Percentiles rank a stretch among this genome's conserved stretches.
These are phyloP conservation scores for Drosophila arizonae DNA, from an alignment of 1,140 invertebrate genomes.

Conservation along the genomic window DNA sequence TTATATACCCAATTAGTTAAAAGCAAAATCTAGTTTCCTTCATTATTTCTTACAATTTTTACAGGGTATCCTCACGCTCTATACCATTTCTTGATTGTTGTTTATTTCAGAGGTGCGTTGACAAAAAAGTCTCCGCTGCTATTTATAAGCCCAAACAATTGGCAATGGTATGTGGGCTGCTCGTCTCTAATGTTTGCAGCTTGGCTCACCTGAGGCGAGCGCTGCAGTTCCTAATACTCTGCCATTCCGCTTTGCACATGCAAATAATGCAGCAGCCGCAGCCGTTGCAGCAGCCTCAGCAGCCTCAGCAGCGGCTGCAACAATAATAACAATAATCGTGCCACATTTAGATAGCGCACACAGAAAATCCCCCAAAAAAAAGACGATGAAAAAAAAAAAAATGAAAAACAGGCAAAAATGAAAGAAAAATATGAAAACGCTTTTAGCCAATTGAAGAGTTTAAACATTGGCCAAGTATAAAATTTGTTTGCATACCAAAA, in stretches of 20 bases:
- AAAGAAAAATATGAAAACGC: slow-evolving; percentile 42
- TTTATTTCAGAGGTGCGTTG: slow-evolving; percentile 55
- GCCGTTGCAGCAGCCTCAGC: slow-evolving; percentile 28
- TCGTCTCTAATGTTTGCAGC: slow-evolving; percentile 34
- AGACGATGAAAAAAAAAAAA: slow-evolving; percentile 9
- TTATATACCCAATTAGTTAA: no score
- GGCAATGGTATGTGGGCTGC: slow-evolving; percentile 26
- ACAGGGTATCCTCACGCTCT: slow-evolving; percentile 20
- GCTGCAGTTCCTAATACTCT: slow-evolving; percentile 17
- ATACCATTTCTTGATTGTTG: slow-evolving; percentile 38
- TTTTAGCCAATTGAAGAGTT: slow-evolving; percentile 79
- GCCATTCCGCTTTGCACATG: slow-evolving; percentile 46
- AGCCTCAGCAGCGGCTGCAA: slow-evolving; percentile 30
- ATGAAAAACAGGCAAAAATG: background rate
- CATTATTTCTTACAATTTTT: background rate
- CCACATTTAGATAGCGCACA: slow-evolving; percentile 72
- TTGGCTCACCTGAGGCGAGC: slow-evolving; percentile 40
- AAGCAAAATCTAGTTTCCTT: no score
- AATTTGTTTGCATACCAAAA: slow-evolving; percentile 73
- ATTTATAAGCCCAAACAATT: slow-evolving; percentile 60
- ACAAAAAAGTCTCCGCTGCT: slow-evolving; percentile 63
- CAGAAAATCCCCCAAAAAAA: slow-evolving; percentile 1
- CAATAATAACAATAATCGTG: slow-evolving; percentile 82
- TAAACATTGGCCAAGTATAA: slow-evolving; percentile 82
- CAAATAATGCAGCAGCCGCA: slow-evolving; percentile 60